Conservation (phyloP, 2,888 invertebrate species). For the Geotrupes spiniger region DNA sequence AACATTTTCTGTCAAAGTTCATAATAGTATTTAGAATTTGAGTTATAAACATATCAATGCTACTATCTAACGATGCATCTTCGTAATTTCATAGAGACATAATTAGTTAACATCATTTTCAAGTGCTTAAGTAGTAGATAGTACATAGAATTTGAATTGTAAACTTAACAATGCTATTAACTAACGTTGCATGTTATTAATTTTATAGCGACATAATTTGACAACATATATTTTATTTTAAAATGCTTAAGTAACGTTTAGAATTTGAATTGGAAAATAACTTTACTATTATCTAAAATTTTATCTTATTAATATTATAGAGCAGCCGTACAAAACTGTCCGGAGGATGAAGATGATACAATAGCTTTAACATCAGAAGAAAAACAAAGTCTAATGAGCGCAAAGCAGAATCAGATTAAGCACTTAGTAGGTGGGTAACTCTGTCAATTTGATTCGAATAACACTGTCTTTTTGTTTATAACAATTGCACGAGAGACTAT, state of each 20-base stretch:
- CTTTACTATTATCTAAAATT: too few species aligned
- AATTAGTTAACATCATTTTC: too few species aligned
- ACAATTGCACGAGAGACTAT: not conserved
- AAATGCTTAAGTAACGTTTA: too few species aligned
- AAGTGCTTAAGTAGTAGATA: too few species aligned
- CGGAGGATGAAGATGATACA: conserved; percentile 76
- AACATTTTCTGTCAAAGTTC: too few species aligned
- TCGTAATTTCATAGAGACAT: not conserved
- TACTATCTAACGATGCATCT: not conserved
- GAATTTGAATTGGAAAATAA: too few species aligned
- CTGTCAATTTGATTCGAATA: conserved; percentile 7
- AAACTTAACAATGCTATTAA: too few species aligned
- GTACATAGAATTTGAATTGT: not conserved
- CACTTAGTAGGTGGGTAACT: conserved; percentile 70
- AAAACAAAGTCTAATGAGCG: conserved; percentile 70
- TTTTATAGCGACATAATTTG: too few species aligned
- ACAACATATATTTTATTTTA: too few species aligned
- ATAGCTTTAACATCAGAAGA: conserved; percentile 73
- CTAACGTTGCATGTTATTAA: not conserved
- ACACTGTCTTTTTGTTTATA: conserved; percentile 1
- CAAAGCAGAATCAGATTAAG: conserved; percentile 74
- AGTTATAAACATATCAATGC: too few species aligned
- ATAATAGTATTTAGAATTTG: too few species aligned
- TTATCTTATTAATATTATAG: conserved; percentile 40
- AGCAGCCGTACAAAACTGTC: conserved; percentile 79